Evolutionary conservation across 35 echinoderm and acorn worm species (phyloP).

Genomic region (Holothuria glaberrima): DNA sequence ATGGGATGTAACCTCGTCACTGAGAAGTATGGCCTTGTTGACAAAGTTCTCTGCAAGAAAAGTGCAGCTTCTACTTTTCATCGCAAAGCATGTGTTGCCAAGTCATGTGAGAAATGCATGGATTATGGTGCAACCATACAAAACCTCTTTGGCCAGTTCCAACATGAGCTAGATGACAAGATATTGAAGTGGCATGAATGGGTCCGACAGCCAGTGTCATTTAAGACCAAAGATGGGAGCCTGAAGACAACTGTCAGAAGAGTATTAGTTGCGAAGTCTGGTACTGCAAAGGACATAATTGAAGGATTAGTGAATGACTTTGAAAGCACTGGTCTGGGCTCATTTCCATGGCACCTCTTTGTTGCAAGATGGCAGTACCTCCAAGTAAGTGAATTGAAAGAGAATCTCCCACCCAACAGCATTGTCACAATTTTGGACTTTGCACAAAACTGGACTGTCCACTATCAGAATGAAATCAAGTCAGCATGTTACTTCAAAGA

Average conservation of each 20-base stretch:
- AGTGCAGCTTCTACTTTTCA: not conserved
- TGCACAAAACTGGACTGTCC: not conserved
- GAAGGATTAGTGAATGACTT: not conserved
- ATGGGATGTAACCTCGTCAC: not conserved
- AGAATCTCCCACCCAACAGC: not conserved
- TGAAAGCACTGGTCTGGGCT: conserved; percentile 1
- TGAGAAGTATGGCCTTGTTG: not conserved
- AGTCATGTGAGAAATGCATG: not conserved
- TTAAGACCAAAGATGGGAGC: conserved; percentile 13
- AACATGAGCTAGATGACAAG: not conserved
- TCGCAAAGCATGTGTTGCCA: not conserved
- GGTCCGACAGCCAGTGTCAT: conserved; percentile 15
- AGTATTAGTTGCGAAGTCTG: conserved; percentile 6
- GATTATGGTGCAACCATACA: not conserved
- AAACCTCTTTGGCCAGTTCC: not conserved
- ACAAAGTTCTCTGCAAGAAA: conserved; percentile 14
- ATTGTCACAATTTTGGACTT: not conserved
- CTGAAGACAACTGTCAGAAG: conserved; percentile 21
- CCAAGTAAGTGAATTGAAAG: conserved; percentile 18
- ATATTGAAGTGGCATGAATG: not conserved
- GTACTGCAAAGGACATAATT: not conserved
- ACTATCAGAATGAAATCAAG: not conserved
- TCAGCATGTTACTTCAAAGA: not conserved
- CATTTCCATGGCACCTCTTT: conserved; percentile 27
- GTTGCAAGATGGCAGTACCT: conserved; percentile 19